These are phyloP conservation scores for Leucophenga varia DNA, from an alignment of 1,140 invertebrate species.

Conservation along the genomic window DNA sequence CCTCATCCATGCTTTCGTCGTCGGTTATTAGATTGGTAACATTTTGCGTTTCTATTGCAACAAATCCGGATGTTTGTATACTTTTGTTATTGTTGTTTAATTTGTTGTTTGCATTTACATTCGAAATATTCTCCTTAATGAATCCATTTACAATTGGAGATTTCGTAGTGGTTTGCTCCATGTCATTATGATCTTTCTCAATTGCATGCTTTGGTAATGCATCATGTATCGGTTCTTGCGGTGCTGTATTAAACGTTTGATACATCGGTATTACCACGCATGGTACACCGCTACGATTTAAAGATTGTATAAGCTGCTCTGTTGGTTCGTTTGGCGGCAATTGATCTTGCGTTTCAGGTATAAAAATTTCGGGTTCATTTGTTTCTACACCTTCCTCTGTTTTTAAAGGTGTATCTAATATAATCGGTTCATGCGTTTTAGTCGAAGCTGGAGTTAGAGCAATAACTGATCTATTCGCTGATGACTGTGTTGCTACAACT, in stretches of 20 bases:
- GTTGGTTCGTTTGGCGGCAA: too few relatives aligned
- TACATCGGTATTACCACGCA: constrained; percentile 11
- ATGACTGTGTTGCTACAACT: too few relatives aligned
- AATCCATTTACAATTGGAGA: background rate
- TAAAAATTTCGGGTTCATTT: constrained; percentile 17
- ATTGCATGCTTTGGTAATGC: background rate
- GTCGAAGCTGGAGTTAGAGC: too few relatives aligned
- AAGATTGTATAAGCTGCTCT: too few relatives aligned
- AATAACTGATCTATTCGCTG: too few relatives aligned
- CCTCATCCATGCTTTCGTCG: constrained; percentile 31
- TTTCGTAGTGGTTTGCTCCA: background rate
- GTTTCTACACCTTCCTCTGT: too few relatives aligned
- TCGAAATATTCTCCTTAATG: background rate
- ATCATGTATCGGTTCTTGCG: background rate
- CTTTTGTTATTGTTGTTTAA: background rate
- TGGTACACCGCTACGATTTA: too few relatives aligned
- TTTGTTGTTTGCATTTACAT: too few relatives aligned
- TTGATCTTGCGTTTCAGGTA: constrained; percentile 37
- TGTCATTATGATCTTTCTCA: background rate
- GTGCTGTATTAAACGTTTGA: background rate
- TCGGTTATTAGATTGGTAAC: constrained; percentile 30
- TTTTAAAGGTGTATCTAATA: too few relatives aligned
- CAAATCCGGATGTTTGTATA: constrained; percentile 11
- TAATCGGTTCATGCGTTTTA: too few relatives aligned
- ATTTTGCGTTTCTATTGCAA: constrained; percentile 1